These are phyloP conservation scores for Poeciliopsis gracilis DNA, from an alignment of 2,797 vertebrate species.

Conservation along the genomic window DNA sequence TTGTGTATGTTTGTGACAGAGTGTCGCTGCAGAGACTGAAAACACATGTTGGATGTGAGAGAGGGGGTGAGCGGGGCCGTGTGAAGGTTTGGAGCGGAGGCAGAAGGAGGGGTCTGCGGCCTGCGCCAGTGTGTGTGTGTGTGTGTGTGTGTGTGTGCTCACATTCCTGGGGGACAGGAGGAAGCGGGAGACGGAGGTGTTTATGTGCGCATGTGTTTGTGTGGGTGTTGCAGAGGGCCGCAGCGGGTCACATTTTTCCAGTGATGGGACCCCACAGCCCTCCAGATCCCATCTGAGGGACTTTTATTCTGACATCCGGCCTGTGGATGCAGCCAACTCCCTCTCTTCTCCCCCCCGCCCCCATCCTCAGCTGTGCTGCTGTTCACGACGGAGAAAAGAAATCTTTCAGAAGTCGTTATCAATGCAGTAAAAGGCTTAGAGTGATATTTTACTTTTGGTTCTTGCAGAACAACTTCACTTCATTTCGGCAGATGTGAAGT, in stretches of 20 bases:
- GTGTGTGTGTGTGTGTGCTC: constrained; percentile 9
- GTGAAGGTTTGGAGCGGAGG: constrained; percentile 61
- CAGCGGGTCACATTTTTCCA: constrained; percentile 80
- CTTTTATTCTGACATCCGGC: constrained; percentile 73
- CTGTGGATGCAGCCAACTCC: constrained; percentile 44
- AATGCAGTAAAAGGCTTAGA: neutral
- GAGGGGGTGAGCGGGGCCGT: constrained; percentile 42
- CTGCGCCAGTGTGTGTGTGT: constrained; percentile 3
- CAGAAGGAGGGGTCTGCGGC: constrained; percentile 19
- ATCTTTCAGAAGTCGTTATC: constrained; percentile 18
- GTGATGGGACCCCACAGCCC: constrained; percentile 53
- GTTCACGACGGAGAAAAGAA: constrained; percentile 1
- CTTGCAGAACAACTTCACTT: neutral
- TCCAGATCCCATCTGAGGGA: constrained; percentile 56
- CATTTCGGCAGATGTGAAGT: neutral
- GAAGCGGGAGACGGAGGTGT: constrained; percentile 45
- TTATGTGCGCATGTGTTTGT: constrained; percentile 34
- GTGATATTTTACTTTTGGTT: neutral
- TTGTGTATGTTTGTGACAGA: constrained; percentile 22
- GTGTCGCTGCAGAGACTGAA: constrained; percentile 46
- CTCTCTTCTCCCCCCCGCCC: constrained; percentile 14
- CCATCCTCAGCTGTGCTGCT: constrained; percentile 7
- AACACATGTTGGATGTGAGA: constrained; percentile 63
- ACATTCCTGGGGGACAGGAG: constrained; percentile 38
- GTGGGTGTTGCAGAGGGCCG: constrained; percentile 47